Percentiles rank a stretch among this genome's conserved stretches.
Evolutionary conservation across 2,888 invertebrate species (phyloP).

Genomic region (Apoda limacodes): DNA sequence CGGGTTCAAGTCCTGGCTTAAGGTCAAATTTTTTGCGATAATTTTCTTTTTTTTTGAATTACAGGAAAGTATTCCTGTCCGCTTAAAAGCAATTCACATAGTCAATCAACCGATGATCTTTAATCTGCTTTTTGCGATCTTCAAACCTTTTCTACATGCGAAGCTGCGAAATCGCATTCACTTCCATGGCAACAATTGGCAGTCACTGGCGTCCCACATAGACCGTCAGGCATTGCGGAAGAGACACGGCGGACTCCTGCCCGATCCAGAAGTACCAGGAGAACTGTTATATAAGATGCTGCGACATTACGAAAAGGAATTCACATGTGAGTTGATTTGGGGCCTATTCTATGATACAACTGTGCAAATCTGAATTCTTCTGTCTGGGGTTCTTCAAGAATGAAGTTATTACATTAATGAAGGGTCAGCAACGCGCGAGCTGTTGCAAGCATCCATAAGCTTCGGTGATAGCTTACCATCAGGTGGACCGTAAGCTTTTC

Average conservation of each 20-base stretch:
- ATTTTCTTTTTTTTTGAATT: conserved; percentile 18
- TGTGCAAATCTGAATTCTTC: no score
- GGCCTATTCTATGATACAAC: no score
- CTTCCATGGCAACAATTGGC: conserved; percentile 79
- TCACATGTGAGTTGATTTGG: conserved; percentile 74
- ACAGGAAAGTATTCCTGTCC: conserved; percentile 84
- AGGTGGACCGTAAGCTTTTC: no score
- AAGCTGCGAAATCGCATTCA: conserved; percentile 82
- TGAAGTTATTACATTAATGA: no score
- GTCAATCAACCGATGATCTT: conserved; percentile 90
- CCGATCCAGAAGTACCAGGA: conserved; percentile 73
- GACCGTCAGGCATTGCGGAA: conserved; percentile 70
- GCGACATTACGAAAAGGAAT: conserved; percentile 74
- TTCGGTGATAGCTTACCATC: no score
- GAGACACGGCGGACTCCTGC: conserved; percentile 75
- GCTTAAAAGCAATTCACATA: conserved; percentile 88
- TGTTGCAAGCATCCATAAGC: no score
- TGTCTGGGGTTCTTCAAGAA: no score
- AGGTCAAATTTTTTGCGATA: background rate
- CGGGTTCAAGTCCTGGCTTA: no score
- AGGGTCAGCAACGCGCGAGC: no score
- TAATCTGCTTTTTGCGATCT: conserved; percentile 86
- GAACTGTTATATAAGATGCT: conserved; percentile 76
- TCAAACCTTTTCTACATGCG: conserved; percentile 89
- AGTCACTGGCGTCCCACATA: conserved; percentile 70